A percentile compares a stretch with the other conserved stretches of the same genome.
Conservation (phyloP, 2,797 vertebrate species). For the Heterohyrax brucei region DNA sequence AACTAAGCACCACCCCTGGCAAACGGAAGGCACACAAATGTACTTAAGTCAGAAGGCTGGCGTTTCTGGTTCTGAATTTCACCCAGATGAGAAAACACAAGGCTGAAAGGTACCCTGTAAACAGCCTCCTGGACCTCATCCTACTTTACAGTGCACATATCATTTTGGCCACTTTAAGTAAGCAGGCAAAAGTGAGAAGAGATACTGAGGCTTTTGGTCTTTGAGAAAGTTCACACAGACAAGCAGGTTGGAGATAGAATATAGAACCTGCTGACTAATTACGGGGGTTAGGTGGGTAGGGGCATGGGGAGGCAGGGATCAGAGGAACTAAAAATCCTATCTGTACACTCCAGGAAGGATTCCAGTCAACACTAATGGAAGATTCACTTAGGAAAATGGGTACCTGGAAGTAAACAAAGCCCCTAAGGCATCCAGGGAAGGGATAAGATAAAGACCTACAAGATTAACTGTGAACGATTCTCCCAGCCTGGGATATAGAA, state of each 20-base stretch:
- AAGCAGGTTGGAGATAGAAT: neutral
- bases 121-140: neutral
- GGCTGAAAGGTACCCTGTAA: conserved; percentile 18
- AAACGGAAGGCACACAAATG: conserved; percentile 40
- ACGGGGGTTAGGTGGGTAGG: neutral
- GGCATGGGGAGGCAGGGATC: neutral
- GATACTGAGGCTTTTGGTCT: neutral
- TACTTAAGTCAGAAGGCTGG: conserved; percentile 20
- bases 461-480: conserved; percentile 35
- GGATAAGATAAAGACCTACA: neutral
- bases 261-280: neutral
- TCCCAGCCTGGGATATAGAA: neutral
- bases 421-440: neutral
- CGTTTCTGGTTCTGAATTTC: conserved; percentile 66
- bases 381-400: conserved; percentile 23
- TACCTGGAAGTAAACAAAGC: conserved; percentile 1
- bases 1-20: neutral
- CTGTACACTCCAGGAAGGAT: neutral
- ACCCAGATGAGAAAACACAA: conserved; percentile 33
- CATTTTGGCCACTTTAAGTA: neutral
- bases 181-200: conserved; percentile 25
- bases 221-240: neutral
- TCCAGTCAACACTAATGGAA: conserved; percentile 50
- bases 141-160: neutral
- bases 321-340: neutral